Conservation (phyloP, 2,797 vertebrate species). For the Nyctibius grandis region DNA sequence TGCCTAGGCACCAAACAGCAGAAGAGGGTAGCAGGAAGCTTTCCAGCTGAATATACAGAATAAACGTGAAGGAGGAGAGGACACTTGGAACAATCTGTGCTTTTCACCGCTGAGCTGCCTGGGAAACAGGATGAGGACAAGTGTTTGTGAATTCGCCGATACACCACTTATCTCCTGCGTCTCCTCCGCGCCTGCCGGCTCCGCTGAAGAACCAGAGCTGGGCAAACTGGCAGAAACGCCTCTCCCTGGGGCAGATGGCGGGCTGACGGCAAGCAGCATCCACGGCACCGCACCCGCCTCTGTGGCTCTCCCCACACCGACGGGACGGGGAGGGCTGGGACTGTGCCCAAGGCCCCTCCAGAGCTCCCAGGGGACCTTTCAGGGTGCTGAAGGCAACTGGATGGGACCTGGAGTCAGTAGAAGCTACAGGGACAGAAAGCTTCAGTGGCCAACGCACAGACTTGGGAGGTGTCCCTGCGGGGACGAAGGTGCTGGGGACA, state of each 20-base stretch:
- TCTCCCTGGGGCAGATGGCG: not conserved
- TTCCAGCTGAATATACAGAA: not conserved
- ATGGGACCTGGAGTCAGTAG: not conserved
- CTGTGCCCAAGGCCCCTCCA: not conserved
- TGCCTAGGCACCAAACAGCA: not conserved
- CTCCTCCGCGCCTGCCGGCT: not conserved
- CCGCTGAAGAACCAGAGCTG: not conserved
- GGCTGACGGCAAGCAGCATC: not conserved
- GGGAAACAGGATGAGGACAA: not conserved
- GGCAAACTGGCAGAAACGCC: not conserved
- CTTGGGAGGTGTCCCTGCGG: rapidly evolving
- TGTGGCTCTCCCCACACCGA: not conserved
- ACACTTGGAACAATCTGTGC: not conserved
- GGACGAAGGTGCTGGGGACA: not conserved
- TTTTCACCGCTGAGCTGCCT: not conserved
- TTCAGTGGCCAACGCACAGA: not conserved
- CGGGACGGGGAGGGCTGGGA: rapidly evolving
- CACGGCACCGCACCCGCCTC: rapidly evolving
- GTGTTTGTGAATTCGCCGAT: not conserved
- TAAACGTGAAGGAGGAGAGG: not conserved
- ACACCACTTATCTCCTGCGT: not conserved
- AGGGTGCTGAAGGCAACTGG: not conserved
- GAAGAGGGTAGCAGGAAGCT: not conserved
- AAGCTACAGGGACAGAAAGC: not conserved
- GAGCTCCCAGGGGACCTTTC: not conserved